These are phyloP conservation scores for Euura lappo DNA, from an alignment of 1,140 invertebrate species.

Conservation along the genomic window DNA sequence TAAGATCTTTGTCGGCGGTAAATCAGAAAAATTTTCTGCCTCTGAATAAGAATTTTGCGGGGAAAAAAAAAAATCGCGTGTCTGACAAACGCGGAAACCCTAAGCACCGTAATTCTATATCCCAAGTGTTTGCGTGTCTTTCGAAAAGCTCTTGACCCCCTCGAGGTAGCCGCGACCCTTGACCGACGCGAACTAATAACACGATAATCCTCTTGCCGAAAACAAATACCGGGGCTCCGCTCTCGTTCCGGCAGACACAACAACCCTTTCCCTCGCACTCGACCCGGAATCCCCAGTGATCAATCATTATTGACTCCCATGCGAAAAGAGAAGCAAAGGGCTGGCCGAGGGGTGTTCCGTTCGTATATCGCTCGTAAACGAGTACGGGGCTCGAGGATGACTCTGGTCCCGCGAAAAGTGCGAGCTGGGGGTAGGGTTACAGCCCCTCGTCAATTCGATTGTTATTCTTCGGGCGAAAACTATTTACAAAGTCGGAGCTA, in stretches of 20 bases:
- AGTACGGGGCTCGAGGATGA: slow-evolving; percentile 17
- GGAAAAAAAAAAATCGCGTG: background rate
- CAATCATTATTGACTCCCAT: slow-evolving; percentile 48
- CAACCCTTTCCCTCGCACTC: slow-evolving; percentile 37
- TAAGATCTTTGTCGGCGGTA: slow-evolving; percentile 12
- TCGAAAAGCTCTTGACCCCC: slow-evolving; percentile 1
- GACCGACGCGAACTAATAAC: slow-evolving; percentile 45
- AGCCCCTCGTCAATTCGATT: slow-evolving; percentile 33
- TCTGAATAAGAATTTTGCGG: background rate
- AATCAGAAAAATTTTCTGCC: too few relatives aligned
- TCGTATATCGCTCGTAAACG: slow-evolving; percentile 20
- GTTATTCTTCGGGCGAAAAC: slow-evolving; percentile 55
- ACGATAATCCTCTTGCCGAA: slow-evolving; percentile 49
- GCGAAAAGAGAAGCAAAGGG: slow-evolving; percentile 20
- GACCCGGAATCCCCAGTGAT: slow-evolving; percentile 43
- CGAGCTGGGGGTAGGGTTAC: slow-evolving; percentile 26
- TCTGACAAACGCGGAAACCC: background rate
- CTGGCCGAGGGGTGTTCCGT: slow-evolving; percentile 38
- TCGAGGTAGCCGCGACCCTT: slow-evolving; percentile 30
- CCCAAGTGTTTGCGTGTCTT: slow-evolving; percentile 13
- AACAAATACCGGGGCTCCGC: slow-evolving; percentile 41
- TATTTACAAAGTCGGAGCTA: slow-evolving; percentile 58
- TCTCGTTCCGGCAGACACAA: slow-evolving; percentile 11
- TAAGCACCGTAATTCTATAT: slow-evolving; percentile 2
- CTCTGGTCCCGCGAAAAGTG: background rate